These are phyloP conservation scores for Dendropsophus ebraccatus DNA, from an alignment of 2,113 vertebrate species.

Conservation along the genomic window DNA sequence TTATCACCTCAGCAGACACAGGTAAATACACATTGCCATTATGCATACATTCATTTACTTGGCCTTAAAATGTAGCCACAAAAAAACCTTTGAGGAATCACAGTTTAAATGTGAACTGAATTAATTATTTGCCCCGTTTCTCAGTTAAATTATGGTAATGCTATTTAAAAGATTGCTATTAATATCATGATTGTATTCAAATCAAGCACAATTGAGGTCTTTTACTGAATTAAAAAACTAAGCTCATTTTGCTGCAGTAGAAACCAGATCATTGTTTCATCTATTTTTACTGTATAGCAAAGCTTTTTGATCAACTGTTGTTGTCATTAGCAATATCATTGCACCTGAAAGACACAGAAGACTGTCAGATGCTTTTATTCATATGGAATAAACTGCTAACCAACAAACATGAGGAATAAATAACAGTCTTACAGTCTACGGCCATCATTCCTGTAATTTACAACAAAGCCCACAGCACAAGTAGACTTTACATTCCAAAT, in stretches of 20 bases:
- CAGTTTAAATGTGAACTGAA: neutral
- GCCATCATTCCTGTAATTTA: neutral
- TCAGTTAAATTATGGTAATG: conserved; percentile 21
- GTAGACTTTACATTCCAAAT: neutral
- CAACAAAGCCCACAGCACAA: neutral
- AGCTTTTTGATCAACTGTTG: neutral
- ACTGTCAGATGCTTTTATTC: neutral
- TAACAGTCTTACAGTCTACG: neutral
- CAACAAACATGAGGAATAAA: neutral
- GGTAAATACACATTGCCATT: neutral
- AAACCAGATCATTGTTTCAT: conserved; percentile 1
- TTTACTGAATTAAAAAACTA: neutral
- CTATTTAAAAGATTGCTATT: conserved; percentile 7
- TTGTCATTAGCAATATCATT: neutral
- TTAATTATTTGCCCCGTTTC: neutral
- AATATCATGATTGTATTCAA: conserved; percentile 8
- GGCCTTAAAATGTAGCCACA: neutral
- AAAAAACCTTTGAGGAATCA: neutral
- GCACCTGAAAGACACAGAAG: neutral
- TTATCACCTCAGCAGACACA: neutral
- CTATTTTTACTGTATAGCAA: neutral
- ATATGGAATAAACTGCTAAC: neutral
- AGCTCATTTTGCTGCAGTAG: neutral
- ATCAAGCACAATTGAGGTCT: neutral
- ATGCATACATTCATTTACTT: neutral